phyloP scores from a whole-genome alignment of 92 coral and sea anemone genomes.

The Hydrozoanthus gracilis region DNA sequence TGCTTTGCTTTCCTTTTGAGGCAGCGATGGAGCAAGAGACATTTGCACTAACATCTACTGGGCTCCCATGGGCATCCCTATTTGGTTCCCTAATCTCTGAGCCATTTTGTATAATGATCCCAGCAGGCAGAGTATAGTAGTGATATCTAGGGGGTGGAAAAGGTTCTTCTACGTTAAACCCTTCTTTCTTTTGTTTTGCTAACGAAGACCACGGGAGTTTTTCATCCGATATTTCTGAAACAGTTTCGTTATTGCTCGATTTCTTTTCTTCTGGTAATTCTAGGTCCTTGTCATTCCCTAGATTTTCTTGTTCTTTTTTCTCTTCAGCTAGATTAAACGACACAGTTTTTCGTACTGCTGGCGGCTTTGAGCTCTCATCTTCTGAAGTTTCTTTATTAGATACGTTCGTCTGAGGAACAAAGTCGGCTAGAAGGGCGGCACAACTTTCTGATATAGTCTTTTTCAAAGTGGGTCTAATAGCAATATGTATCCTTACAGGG shows the following conservation, averaged over 20 bases:
- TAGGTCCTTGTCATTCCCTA: not conserved
- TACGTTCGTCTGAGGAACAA: constrained; percentile 1
- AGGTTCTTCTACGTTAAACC: not conserved
- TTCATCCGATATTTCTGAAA: not conserved
- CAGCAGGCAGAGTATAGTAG: constrained; percentile 46
- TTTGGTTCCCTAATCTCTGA: constrained; percentile 66
- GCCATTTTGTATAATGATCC: constrained; percentile 86
- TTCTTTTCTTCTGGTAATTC: not conserved
- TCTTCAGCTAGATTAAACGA: constrained; percentile 35
- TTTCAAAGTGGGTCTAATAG: constrained; percentile 27
- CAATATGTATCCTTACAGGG: constrained; percentile 16
- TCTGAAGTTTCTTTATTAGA: not conserved
- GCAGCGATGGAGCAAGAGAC: not conserved
- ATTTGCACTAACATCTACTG: constrained; percentile 19
- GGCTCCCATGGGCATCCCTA: constrained; percentile 32
- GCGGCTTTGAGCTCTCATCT: not conserved
- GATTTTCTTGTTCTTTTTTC: not conserved
- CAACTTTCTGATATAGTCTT: constrained; percentile 41
- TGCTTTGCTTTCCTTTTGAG: constrained; percentile 10
- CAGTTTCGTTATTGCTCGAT: not conserved
- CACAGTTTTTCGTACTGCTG: constrained; percentile 33
- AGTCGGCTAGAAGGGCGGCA: constrained; percentile 42
- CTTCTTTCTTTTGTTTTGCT: constrained; percentile 7
- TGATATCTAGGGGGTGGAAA: constrained; percentile 24
- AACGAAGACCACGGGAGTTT: constrained; percentile 9